A percentile compares a stretch with the other conserved stretches of the same genome.
Conservation (phyloP, 2,888 invertebrate genomes). For the Lysandra coridon region DNA sequence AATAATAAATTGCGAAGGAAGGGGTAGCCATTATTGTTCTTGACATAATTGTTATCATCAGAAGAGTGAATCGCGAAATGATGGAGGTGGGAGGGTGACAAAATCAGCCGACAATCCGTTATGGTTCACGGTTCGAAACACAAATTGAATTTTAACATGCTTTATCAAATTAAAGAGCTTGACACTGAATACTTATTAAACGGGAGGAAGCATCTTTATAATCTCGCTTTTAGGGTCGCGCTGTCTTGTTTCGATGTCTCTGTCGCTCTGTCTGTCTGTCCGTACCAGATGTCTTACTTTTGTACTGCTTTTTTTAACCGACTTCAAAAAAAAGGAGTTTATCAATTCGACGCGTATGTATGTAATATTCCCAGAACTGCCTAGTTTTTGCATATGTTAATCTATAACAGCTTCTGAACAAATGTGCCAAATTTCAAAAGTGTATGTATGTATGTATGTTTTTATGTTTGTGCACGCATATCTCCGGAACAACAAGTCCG, state of each 20-base stretch:
- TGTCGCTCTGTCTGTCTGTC: background rate
- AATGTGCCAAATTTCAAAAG: too few relatives aligned
- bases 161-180: conserved; percentile 74
- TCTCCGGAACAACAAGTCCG: too few relatives aligned
- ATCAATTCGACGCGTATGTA: too few relatives aligned
- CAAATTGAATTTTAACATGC: conserved; percentile 79
- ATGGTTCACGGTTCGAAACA: conserved; percentile 73
- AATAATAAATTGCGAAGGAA: conserved; percentile 19
- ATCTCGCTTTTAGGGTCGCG: background rate
- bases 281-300: background rate
- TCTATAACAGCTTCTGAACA: too few relatives aligned
- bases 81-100: conserved; percentile 66
- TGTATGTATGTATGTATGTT: too few relatives aligned
- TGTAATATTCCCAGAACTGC: too few relatives aligned
- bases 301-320: background rate
- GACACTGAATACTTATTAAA: conserved; percentile 73
- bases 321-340: too few relatives aligned
- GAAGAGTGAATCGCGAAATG: conserved; percentile 66
- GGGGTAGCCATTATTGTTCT: conserved; percentile 51
- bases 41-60: conserved; percentile 58
- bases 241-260: background rate
- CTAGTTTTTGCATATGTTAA: too few relatives aligned
- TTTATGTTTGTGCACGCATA: too few relatives aligned
- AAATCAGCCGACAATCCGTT: conserved; percentile 73
- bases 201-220: conserved; percentile 50